Base-by-base conservation (phyloP, 2,797 vertebrate species). In the Borostomias antarcticus region DNA sequence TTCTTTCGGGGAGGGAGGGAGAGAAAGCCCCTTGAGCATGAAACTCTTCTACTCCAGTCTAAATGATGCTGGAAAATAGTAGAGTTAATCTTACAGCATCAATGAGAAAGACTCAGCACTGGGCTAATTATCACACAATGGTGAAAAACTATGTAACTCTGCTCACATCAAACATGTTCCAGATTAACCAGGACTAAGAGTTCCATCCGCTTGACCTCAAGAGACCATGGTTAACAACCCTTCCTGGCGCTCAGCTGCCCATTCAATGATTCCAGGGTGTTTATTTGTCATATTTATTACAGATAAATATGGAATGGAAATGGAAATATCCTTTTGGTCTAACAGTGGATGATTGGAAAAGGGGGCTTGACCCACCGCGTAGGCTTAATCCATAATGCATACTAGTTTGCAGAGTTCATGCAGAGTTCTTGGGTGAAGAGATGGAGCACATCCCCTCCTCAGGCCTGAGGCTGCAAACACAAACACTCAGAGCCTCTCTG, bases 11-110 rank as follows among this genome's bases (percentile, higher is more conserved):
- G 61, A 35, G 74, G 64, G 68, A 70, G 61, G 21, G 74, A 78
- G 57, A 40, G 15, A 75, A 67, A 85, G 60, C 79, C 80, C 82
- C 79, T 83, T 79, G 67, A 88, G 82, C 82, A 67, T 35, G 33
- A 69, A 73, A 82, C 82, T 78, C 68, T 81, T 76, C 40, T 45
- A 45, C 15, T 45, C 40, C 40, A 25, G 48, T 51, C 2, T 21
- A 25, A 25, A 11, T 25, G 48, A 51, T 51, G 48, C n/a, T 51
- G 23, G 48, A 51, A 21, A 28, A 57, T 60, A 17, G 40, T 43
- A 4, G 40, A 17, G 40, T 45, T 45, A 6, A 45, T 45, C 13
- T 45, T 45, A 45, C 1, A 45, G 40, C 40, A 15, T 45, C 17
- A 5, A 17, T 45, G 3, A 45, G 13, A 15, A 45, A 45, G n/a